phyloP scores from a whole-genome alignment of 2,113 vertebrate species.

The Budorcas taxicolor region DNA sequence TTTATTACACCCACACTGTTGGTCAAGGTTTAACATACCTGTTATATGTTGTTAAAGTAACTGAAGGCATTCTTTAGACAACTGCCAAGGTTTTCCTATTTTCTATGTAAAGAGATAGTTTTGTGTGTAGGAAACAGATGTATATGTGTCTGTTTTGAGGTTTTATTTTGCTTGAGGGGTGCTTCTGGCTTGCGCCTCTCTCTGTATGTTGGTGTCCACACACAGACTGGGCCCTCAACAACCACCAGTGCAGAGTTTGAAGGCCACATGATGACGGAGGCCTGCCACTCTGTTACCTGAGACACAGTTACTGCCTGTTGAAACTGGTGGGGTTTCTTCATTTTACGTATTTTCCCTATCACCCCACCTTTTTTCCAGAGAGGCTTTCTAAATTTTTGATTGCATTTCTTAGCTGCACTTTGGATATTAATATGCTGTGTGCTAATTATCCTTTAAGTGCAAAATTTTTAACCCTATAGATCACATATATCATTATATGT shows the following conservation, averaged over 20 bases:
- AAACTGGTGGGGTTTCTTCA: background rate
- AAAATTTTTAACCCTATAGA: constrained; percentile 30
- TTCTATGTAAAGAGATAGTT: background rate
- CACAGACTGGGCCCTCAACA: background rate
- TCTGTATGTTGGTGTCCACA: background rate
- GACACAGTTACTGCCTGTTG: background rate
- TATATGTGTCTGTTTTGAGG: background rate
- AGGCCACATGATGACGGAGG: rapidly evolving
- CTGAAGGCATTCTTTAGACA: background rate
- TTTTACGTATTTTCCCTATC: background rate
- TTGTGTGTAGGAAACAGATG: background rate
- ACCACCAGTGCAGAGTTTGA: background rate
- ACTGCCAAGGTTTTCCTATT: background rate
- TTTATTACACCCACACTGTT: background rate
- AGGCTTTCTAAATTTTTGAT: constrained; percentile 30
- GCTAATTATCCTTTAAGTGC: constrained; percentile 12
- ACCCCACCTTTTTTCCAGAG: background rate
- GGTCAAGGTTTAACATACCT: background rate
- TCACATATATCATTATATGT: constrained; percentile 20
- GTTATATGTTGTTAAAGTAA: background rate
- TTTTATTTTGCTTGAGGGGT: background rate
- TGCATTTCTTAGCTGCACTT: constrained; percentile 55
- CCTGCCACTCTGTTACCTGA: background rate
- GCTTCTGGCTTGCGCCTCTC: background rate
- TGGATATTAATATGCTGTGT: constrained; percentile 46